Conservation (phyloP, 2,888 invertebrate species). For the Plusia festucae region DNA sequence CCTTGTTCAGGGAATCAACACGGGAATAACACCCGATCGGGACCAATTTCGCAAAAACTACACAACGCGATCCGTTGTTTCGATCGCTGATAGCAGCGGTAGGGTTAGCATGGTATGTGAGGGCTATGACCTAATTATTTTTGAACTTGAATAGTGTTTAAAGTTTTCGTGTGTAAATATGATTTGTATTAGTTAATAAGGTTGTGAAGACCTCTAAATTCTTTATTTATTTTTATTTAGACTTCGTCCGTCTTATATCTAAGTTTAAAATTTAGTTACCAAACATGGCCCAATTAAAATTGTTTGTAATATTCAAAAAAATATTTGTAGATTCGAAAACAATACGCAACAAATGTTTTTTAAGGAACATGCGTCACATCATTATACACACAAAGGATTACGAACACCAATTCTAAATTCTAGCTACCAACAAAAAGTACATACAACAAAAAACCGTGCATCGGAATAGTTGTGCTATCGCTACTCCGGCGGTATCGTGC, state of each 20-base stretch:
- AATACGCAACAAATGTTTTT: too few relatives aligned
- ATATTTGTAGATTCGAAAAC: too few relatives aligned
- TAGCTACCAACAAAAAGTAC: conserved; percentile 19
- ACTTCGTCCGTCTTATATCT: too few relatives aligned
- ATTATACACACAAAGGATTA: conserved; percentile 5
- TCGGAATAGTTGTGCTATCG: conserved; percentile 65
- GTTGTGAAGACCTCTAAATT: too few relatives aligned
- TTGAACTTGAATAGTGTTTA: not conserved
- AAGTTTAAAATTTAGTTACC: too few relatives aligned
- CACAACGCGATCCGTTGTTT: conserved; percentile 88
- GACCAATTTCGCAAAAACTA: conserved; percentile 89
- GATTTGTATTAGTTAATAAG: too few relatives aligned
- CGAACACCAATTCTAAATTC: not conserved
- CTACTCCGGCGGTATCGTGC: conserved; percentile 79
- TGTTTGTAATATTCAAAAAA: too few relatives aligned
- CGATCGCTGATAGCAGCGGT: conserved; percentile 83
- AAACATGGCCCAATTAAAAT: too few relatives aligned
- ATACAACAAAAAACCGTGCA: not conserved
- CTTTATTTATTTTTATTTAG: too few relatives aligned
- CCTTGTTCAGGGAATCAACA: conserved; percentile 74
- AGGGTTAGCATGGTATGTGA: conserved; percentile 67
- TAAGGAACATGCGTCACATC: too few relatives aligned
- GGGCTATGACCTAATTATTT: conserved; percentile 32
- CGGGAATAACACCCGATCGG: conserved; percentile 81
- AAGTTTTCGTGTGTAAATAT: too few relatives aligned